Percentiles rank a stretch among this genome's conserved stretches.
Conservation (phyloP, 2,888 invertebrate species). For the Cerastoderma edule region DNA sequence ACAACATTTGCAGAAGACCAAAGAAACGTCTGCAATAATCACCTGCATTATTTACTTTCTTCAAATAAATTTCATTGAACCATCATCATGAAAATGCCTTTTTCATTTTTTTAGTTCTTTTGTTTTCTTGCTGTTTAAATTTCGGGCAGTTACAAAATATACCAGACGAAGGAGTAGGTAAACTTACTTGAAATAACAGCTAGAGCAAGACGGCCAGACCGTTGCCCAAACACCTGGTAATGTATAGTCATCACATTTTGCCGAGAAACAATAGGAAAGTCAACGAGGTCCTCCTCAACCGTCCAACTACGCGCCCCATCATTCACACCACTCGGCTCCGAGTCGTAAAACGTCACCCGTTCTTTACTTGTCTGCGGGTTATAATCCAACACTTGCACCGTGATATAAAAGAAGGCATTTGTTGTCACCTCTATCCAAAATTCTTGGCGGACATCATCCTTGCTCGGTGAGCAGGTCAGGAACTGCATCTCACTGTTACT, state of each 20-base stretch:
- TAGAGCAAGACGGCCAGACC: slow-evolving; percentile 80
- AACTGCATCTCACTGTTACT: slow-evolving; percentile 68
- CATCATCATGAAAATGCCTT: no score
- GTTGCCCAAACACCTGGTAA: slow-evolving; percentile 73
- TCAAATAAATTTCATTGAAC: no score
- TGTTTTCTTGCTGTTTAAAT: no score
- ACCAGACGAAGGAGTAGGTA: background rate
- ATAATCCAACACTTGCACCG: slow-evolving; percentile 81
- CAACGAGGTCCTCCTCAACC: slow-evolving; percentile 90
- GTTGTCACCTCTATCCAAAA: slow-evolving; percentile 66
- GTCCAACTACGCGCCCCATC: slow-evolving; percentile 63
- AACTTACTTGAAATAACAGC: slow-evolving; percentile 79
- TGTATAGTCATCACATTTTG: slow-evolving; percentile 80
- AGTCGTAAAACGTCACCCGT: slow-evolving; percentile 77
- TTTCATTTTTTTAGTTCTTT: no score
- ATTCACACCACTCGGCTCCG: slow-evolving; percentile 37
- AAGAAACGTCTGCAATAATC: no score
- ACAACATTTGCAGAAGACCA: no score
- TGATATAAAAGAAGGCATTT: slow-evolving; percentile 57
- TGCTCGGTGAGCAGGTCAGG: slow-evolving; percentile 66
- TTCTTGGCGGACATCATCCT: slow-evolving; percentile 45
- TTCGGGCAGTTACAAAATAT: no score
- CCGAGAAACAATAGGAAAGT: slow-evolving; percentile 95
- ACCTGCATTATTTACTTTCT: no score
- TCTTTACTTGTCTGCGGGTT: slow-evolving; percentile 79